These are phyloP conservation scores for Dicaeum eximium DNA, from an alignment of 2,113 vertebrate genomes.

Conservation along the genomic window DNA sequence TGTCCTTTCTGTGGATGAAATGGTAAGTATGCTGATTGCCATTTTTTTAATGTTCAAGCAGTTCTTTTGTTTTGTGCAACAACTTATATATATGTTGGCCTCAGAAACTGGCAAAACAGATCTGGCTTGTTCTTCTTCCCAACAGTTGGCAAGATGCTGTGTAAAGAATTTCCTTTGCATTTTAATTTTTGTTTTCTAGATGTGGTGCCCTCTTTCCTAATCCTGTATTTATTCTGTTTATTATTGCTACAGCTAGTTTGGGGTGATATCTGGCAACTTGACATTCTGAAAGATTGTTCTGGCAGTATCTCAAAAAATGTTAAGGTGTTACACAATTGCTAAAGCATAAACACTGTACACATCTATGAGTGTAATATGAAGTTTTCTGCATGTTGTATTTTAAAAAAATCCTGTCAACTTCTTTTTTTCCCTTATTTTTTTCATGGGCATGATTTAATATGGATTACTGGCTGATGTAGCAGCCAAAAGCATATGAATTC, in stretches of 20 bases:
- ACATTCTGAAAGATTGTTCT: not conserved
- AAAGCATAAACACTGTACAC: not conserved
- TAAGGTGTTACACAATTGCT: not conserved
- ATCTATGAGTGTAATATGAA: not conserved
- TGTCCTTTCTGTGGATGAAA: constrained; percentile 85
- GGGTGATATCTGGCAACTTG: not conserved
- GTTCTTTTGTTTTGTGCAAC: constrained; percentile 31
- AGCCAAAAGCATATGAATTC: not conserved
- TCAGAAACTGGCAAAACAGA: constrained; percentile 38
- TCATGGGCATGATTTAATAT: not conserved
- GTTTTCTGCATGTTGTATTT: not conserved
- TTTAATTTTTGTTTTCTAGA: not conserved
- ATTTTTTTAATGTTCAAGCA: constrained; percentile 15
- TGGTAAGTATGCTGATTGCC: constrained; percentile 84
- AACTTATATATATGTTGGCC: not conserved
- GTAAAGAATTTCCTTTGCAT: not conserved
- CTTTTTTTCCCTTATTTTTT: not conserved
- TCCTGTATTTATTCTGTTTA: not conserved
- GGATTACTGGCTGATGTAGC: not conserved
- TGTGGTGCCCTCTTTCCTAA: not conserved
- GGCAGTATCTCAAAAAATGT: not conserved
- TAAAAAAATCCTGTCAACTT: not conserved
- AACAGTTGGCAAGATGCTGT: not conserved
- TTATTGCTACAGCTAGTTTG: not conserved
- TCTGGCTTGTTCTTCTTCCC: not conserved